Conservation (phyloP, 2,113 vertebrate genomes). For the Myiagra hebetior region DNA sequence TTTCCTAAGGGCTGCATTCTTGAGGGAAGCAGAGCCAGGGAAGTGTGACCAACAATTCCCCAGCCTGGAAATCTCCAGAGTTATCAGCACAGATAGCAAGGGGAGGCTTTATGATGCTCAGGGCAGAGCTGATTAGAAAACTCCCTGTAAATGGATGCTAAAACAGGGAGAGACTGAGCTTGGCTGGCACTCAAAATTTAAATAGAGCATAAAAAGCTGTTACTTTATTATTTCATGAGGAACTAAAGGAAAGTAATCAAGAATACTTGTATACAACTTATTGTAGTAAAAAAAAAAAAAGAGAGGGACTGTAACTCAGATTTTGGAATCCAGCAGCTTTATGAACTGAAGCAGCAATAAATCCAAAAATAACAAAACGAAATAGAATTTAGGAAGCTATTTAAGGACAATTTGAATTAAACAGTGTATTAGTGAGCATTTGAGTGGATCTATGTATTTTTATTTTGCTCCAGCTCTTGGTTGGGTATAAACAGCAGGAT, state of each 20-base stretch:
- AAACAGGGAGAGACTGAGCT: slow-evolving; percentile 3
- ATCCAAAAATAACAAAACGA: slow-evolving; percentile 32
- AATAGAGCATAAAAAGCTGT: slow-evolving; percentile 62
- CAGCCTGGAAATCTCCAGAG: slow-evolving; percentile 49
- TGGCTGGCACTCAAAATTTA: slow-evolving; percentile 61
- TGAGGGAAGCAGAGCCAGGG: neutral
- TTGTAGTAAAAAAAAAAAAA: neutral
- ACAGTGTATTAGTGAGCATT: neutral
- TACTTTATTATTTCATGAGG: slow-evolving; percentile 58
- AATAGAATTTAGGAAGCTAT: slow-evolving; percentile 21
- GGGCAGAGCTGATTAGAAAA: slow-evolving; percentile 35
- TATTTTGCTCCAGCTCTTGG: neutral
- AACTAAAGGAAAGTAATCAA: slow-evolving; percentile 61
- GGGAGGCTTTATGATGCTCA: neutral
- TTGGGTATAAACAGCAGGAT: neutral
- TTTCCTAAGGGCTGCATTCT: slow-evolving; percentile 30
- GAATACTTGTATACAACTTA: slow-evolving; percentile 49
- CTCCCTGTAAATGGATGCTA: slow-evolving; percentile 15
- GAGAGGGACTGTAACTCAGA: slow-evolving; percentile 4
- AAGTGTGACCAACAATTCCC: slow-evolving; percentile 26
- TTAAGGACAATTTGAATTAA: slow-evolving; percentile 53
- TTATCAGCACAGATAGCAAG: slow-evolving; percentile 4
- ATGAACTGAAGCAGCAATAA: slow-evolving; percentile 47
- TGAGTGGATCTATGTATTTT: neutral
- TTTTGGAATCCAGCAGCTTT: slow-evolving; percentile 33